These are phyloP conservation scores for Trachelipus rathkii DNA, from an alignment of 1,140 invertebrate genomes.

Conservation along the genomic window DNA sequence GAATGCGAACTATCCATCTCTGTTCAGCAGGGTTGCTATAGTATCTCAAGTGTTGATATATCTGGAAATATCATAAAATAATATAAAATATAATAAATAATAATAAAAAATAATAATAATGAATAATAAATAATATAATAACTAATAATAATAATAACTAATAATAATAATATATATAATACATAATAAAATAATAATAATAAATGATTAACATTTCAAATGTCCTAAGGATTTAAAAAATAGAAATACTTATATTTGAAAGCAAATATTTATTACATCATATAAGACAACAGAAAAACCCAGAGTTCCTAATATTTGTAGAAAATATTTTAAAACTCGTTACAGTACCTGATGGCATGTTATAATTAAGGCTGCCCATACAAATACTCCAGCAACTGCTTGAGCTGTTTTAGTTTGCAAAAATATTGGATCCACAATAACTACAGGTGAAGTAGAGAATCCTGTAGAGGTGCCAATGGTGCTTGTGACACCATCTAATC, in stretches of 20 bases:
- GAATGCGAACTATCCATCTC: constrained; percentile 96
- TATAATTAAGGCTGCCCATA: constrained; percentile 3
- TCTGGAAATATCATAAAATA: constrained; percentile 65
- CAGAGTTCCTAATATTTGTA: too few species aligned
- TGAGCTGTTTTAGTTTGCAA: background rate
- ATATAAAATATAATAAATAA: too few species aligned
- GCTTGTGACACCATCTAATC: background rate
- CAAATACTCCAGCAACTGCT: background rate
- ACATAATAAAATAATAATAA: too few species aligned
- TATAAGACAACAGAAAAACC: too few species aligned
- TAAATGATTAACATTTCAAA: too few species aligned
- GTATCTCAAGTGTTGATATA: constrained; percentile 86
- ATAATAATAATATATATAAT: too few species aligned
- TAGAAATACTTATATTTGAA: too few species aligned
- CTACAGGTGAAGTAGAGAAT: background rate
- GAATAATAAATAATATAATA: too few species aligned
- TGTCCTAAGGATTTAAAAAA: too few species aligned
- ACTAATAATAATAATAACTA: too few species aligned
- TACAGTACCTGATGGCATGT: background rate
- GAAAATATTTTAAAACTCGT: background rate
- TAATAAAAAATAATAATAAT: too few species aligned
- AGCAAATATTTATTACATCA: too few species aligned
- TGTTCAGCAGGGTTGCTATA: constrained; percentile 90
- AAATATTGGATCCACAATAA: background rate
- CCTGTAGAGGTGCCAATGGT: background rate